phyloP scores from a whole-genome alignment of 92 coral and sea anemone species.

The Micromussa lordhowensis region DNA sequence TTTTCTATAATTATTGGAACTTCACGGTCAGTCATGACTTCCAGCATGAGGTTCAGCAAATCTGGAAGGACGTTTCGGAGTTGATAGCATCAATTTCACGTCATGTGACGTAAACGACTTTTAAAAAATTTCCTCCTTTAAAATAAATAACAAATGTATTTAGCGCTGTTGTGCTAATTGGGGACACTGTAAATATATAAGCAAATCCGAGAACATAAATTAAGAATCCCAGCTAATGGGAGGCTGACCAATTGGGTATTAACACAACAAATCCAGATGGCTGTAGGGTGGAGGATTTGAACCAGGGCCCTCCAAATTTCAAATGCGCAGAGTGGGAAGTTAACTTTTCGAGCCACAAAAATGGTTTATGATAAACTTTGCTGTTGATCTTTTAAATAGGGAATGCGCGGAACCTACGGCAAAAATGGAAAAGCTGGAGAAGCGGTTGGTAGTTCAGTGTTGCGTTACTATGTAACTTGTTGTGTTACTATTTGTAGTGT shows the following conservation, averaged over 20 bases:
- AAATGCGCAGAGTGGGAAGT: background rate
- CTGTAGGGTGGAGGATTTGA: no score
- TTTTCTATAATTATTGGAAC: background rate
- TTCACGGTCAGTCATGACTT: background rate
- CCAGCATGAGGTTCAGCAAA: background rate
- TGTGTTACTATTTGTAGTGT: background rate
- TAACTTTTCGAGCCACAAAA: background rate
- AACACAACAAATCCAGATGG: no score
- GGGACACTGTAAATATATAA: no score
- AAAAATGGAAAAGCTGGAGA: slow-evolving; percentile 42
- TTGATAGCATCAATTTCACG: background rate
- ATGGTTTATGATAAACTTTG: background rate
- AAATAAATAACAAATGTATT: no score
- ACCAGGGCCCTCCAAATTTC: no score
- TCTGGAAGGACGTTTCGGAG: background rate
- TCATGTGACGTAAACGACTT: background rate
- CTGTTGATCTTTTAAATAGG: background rate
- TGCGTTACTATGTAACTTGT: background rate
- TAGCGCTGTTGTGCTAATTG: no score
- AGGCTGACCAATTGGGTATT: no score
- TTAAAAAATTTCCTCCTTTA: no score
- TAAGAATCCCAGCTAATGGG: no score
- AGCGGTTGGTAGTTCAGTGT: background rate
- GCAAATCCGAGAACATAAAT: no score
- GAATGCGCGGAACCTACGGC: slow-evolving; percentile 34